Conservation (phyloP, 1,140 invertebrate genomes). For the Eufriesea mexicana region DNA sequence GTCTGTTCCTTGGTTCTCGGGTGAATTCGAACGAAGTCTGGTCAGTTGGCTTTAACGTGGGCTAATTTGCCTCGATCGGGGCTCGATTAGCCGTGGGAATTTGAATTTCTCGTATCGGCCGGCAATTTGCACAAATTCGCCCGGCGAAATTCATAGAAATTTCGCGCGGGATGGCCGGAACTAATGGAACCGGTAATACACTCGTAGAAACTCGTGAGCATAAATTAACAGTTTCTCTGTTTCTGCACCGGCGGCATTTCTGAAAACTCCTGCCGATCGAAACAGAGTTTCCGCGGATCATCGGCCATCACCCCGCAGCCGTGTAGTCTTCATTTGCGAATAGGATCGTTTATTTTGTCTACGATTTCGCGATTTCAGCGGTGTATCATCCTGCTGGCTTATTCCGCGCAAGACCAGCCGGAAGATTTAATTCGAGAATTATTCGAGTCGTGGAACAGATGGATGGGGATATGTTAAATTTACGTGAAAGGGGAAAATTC, state of each 20-base stretch:
- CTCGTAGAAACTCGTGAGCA: conserved; percentile 9
- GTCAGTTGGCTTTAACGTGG: neutral
- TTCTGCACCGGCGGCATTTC: neutral
- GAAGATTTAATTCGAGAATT: too few species aligned
- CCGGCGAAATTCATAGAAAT: conserved; percentile 13
- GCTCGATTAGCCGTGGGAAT: conserved; percentile 23
- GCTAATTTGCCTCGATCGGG: conserved; percentile 15
- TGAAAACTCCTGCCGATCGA: conserved; percentile 8
- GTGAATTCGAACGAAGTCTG: neutral
- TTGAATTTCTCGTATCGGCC: conserved; percentile 32
- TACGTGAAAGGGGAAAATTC: too few species aligned
- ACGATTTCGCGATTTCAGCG: too few species aligned
- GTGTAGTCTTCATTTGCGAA: neutral
- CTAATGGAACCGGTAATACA: conserved; percentile 32
- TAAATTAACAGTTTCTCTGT: conserved; percentile 22
- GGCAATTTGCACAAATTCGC: conserved; percentile 31
- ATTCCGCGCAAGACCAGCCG: too few species aligned
- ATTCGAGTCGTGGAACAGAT: too few species aligned
- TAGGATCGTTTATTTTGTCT: neutral
- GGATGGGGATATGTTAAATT: too few species aligned
- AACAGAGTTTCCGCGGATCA: neutral
- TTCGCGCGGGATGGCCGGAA: neutral
- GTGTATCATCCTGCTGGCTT: too few species aligned
- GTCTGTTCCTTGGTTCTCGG: neutral
- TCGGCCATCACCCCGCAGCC: neutral